Evolutionary conservation across 2,888 invertebrate species (phyloP).

Genomic region (Clostera curtula): DNA sequence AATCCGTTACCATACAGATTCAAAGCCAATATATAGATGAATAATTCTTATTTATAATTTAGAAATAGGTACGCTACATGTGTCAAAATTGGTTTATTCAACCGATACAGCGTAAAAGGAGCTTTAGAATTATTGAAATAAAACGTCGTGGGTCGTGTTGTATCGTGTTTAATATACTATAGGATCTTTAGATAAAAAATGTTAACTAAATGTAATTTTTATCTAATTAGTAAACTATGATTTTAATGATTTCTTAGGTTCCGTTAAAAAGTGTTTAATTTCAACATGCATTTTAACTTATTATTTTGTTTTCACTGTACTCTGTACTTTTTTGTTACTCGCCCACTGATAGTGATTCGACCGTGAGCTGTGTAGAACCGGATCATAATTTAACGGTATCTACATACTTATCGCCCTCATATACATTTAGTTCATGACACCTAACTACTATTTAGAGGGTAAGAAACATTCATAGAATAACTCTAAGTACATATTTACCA

Average conservation of each 20-base stretch:
- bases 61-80: too few relatives aligned
- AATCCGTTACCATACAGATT: too few relatives aligned
- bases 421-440: neutral
- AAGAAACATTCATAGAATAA: too few relatives aligned
- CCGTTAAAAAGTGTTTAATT: too few relatives aligned
- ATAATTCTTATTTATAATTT: too few relatives aligned
- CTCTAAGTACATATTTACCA: too few relatives aligned
- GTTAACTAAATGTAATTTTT: slow-evolving; percentile 20
- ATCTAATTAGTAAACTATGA: slow-evolving; percentile 15
- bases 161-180: slow-evolving; percentile 1
- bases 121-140: too few relatives aligned
- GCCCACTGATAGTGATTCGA: slow-evolving; percentile 6
- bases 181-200: slow-evolving; percentile 15
- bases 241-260: slow-evolving; percentile 5
- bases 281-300: slow-evolving; percentile 8
- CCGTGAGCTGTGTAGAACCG: slow-evolving; percentile 9
- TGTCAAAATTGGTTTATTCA: too few relatives aligned
- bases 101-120: too few relatives aligned
- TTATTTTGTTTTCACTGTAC: neutral
- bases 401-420: slow-evolving; percentile 3
- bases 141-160: too few relatives aligned
- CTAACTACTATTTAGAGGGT: too few relatives aligned
- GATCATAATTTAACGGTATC: slow-evolving; percentile 5
- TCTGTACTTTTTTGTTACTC: slow-evolving; percentile 4
- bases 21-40: too few relatives aligned